Percentiles rank a stretch among this genome's conserved stretches.
Conservation (phyloP, 2,113 vertebrate genomes). For the Podarcis cretensis region DNA sequence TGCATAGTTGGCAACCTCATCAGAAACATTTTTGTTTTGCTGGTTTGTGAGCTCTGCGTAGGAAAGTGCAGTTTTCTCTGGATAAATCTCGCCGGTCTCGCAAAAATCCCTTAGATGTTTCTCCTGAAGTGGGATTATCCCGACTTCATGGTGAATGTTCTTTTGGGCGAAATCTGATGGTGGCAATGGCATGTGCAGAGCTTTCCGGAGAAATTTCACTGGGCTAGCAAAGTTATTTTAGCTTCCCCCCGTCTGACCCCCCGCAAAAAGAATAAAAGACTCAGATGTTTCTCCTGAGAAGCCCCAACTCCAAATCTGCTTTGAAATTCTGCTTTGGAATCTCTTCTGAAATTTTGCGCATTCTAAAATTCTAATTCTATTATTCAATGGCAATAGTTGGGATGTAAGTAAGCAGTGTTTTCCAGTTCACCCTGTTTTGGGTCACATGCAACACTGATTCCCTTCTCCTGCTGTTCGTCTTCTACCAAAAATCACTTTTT, state of each 20-base stretch:
- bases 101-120: background rate
- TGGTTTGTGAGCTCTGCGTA: background rate
- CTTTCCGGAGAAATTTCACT: background rate
- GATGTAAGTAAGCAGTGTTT: no score
- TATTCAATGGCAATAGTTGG: background rate
- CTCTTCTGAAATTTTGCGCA: background rate
- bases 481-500: no score
- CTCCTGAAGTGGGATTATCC: background rate
- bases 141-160: background rate
- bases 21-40: background rate
- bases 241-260: no score
- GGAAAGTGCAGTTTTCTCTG: background rate
- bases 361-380: background rate
- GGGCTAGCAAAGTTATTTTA: background rate
- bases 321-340: background rate
- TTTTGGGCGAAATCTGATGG: background rate
- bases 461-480: no score
- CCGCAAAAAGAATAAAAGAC: background rate
- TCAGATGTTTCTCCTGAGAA: background rate
- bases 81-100: background rate
- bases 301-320: background rate
- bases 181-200: background rate
- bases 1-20: background rate
- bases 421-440: background rate
- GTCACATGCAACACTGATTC: no score